Conservation (phyloP, 1,140 invertebrate genomes). For the Lysiphlebus fabarum region DNA sequence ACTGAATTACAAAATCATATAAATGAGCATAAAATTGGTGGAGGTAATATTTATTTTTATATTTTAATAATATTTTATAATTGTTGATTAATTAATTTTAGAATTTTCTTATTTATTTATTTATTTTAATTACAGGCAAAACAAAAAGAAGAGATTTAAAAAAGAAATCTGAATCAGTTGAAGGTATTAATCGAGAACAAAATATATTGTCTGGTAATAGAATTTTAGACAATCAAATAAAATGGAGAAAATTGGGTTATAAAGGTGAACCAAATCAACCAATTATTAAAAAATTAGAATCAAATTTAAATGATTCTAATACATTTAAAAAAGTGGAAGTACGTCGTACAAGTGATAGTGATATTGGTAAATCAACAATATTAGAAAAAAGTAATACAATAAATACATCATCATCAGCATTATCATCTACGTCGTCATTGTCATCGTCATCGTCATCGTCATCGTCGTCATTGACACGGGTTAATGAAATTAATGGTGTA, state of each 20-base stretch:
- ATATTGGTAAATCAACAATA: conserved; percentile 28
- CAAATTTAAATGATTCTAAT: conserved; percentile 38
- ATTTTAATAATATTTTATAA: neutral
- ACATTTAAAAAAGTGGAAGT: conserved; percentile 47
- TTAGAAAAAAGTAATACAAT: conserved; percentile 40
- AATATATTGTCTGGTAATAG: conserved; percentile 51
- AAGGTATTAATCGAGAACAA: conserved; percentile 51
- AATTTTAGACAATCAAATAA: conserved; percentile 50
- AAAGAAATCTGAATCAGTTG: conserved; percentile 55
- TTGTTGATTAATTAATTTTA: conserved; percentile 2
- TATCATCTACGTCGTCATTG: no score
- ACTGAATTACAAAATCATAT: conserved; percentile 48
- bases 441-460: conserved; percentile 19
- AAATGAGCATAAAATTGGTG: conserved; percentile 54
- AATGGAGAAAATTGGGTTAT: conserved; percentile 52
- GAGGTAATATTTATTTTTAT: conserved; percentile 40
- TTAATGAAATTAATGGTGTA: conserved; percentile 50
- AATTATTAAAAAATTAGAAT: conserved; percentile 32
- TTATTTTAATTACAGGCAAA: conserved; percentile 41
- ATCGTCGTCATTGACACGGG: conserved; percentile 11
- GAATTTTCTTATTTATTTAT: neutral
- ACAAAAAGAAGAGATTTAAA: conserved; percentile 58
- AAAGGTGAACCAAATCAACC: conserved; percentile 45
- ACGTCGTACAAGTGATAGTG: conserved; percentile 55
- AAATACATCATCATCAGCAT: conserved; percentile 26